Base-by-base conservation (phyloP, 2,113 vertebrate species). In the Oxyura jamaicensis region DNA sequence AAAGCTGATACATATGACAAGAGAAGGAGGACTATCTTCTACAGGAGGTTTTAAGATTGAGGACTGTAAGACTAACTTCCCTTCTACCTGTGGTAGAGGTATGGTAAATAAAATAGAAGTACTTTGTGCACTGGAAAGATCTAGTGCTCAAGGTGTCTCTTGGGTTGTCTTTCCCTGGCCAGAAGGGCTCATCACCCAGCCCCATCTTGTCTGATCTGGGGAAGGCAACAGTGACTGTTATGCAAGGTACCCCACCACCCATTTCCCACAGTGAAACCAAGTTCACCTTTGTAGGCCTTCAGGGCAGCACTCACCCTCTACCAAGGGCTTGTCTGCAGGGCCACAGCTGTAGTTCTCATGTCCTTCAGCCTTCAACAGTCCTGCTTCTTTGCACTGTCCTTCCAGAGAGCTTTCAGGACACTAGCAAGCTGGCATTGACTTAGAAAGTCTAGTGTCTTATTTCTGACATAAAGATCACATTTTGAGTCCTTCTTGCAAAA, bases 211-310 rank as follows among this genome's bases (percentile, higher is more conserved):
- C 13, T 60, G 21, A 46, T 35, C 3, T 55, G 53, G 17, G 6
- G 36, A 63, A 68, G 17, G 4, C 17, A 33, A 8, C 26, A 28
- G 14, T 52, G 7, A 21, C 28, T 36, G 28, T 36, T 72, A 16
- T 3, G 23, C 28, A 17, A 17, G 44, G 5, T 50, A 7, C 3
- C 3, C 19, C 65, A 20, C 5, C 6, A 31, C 3, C 10, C 4
- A 11, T 41, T 4, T 88, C 13, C 16, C 29, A 53, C 39, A 36
- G 58, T 8, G 80, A 53, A 23, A 26, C 13, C 59, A 17, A 67
- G 13, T 2, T 60, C 10, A n/a, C 19, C 10, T 76, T 81, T 25
- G 13, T 12, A 46, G 19, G 20, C 3, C 17, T 21, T 59, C 8
- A 36, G 36, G 28, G 13, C 15, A 60, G 13, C 25, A 31, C 3